Conservation (phyloP, 1,140 invertebrate species). For the Agrilus planipennis region DNA sequence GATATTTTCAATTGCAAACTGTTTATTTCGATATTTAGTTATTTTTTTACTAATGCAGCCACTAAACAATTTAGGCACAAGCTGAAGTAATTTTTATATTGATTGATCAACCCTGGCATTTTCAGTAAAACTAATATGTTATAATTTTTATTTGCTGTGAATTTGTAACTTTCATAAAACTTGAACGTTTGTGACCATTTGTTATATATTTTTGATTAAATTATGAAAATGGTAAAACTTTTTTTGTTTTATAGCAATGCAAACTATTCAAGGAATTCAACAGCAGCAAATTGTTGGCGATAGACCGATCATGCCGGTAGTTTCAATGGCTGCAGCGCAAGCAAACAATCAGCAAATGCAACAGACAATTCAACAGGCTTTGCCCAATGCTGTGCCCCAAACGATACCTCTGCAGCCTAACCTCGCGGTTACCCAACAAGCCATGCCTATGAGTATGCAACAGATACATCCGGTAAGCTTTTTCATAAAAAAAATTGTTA, state of each 20-base stretch:
- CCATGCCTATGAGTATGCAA: constrained; percentile 36
- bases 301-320: constrained; percentile 43
- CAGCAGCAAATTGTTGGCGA: constrained; percentile 36
- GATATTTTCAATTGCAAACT: too few species aligned
- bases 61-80: too few species aligned
- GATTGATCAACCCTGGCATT: too few species aligned
- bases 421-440: constrained; percentile 31
- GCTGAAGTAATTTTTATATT: too few species aligned
- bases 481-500: background rate
- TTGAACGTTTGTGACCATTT: too few species aligned
- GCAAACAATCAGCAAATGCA: constrained; percentile 36
- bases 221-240: background rate
- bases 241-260: constrained; percentile 22
- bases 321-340: constrained; percentile 39
- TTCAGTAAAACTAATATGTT: too few species aligned
- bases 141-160: too few species aligned
- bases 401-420: constrained; percentile 27
- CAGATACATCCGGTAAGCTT: constrained; percentile 37
- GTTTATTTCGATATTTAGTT: too few species aligned
- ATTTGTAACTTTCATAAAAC: too few species aligned
- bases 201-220: constrained; percentile 3
- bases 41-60: too few species aligned
- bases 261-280: constrained; percentile 34
- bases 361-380: constrained; percentile 32
- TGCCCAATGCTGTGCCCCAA: constrained; percentile 25